Percentiles rank a stretch among this genome's conserved stretches.
Evolutionary conservation across 2,888 invertebrate genomes (phyloP).

Genomic region (Tipula lateralis): DNA sequence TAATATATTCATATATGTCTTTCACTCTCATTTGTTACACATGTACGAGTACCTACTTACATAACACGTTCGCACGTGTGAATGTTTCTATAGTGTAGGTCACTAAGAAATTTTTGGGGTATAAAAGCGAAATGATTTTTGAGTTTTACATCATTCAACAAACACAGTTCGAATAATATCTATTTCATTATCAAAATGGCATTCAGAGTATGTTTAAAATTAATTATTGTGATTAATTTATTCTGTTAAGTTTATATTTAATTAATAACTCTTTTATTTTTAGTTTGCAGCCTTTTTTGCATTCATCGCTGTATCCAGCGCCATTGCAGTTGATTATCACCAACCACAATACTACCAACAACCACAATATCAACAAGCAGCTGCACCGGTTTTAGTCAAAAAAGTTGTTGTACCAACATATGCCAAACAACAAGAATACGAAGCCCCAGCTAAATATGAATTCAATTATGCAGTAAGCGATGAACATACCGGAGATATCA

Average conservation of each 20-base stretch:
- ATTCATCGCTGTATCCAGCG: conserved; percentile 37
- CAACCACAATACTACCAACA: background rate
- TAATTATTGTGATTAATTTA: too few relatives aligned
- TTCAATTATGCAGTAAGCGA: too few relatives aligned
- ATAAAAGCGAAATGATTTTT: background rate
- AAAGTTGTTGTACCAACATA: too few relatives aligned
- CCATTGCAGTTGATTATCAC: conserved; percentile 35
- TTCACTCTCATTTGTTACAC: too few relatives aligned
- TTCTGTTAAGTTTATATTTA: background rate
- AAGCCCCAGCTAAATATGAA: background rate
- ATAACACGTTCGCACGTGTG: too few relatives aligned
- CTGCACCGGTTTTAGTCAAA: too few relatives aligned
- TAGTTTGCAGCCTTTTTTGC: conserved; percentile 41
- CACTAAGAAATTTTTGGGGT: background rate
- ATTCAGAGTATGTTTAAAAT: background rate
- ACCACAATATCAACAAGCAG: background rate
- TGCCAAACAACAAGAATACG: conserved; percentile 32
- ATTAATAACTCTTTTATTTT: background rate
- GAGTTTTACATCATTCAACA: background rate
- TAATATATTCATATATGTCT: too few relatives aligned
- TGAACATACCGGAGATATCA: conserved; percentile 34
- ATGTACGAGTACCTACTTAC: too few relatives aligned
- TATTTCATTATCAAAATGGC: background rate
- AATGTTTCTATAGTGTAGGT: background rate
- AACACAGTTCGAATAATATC: background rate